A percentile compares a stretch with the other conserved stretches of the same genome.
These are phyloP conservation scores for Oedothorax gibbosus DNA, from an alignment of 1,140 invertebrate species.

Conservation along the genomic window DNA sequence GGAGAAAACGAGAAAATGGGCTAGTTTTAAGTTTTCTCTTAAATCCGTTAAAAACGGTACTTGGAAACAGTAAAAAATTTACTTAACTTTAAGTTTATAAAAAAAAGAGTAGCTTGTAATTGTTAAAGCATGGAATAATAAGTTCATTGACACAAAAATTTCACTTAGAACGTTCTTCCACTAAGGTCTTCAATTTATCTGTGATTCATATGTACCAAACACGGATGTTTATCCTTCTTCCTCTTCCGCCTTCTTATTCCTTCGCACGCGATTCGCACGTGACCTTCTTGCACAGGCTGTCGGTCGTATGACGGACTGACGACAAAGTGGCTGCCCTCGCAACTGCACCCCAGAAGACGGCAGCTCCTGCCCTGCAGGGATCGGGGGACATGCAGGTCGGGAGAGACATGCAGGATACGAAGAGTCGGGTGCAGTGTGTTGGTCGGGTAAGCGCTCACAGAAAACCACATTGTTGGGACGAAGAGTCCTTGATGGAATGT, in stretches of 20 bases:
- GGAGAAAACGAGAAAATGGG: no score
- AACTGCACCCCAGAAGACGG: slow-evolving; percentile 43
- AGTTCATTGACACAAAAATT: no score
- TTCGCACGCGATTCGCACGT: not conserved
- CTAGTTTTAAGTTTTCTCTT: no score
- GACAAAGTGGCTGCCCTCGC: slow-evolving; percentile 45
- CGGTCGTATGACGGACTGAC: slow-evolving; percentile 18
- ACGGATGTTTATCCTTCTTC: slow-evolving; percentile 6
- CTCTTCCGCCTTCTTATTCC: not conserved
- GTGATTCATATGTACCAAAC: not conserved
- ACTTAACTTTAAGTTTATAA: no score
- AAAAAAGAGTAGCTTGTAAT: no score
- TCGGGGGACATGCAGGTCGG: slow-evolving; percentile 26
- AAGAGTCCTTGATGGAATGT: not conserved
- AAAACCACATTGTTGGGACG: slow-evolving; percentile 60
- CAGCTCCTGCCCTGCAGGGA: slow-evolving; percentile 42
- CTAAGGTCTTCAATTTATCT: not conserved
- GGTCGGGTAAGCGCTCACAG: slow-evolving; percentile 51
- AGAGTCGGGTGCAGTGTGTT: slow-evolving; percentile 57
- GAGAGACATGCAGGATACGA: slow-evolving; percentile 55
- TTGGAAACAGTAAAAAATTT: no score
- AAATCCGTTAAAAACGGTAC: no score
- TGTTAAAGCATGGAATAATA: no score
- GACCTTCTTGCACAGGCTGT: not conserved
- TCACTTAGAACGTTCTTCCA: no score